A percentile compares a stretch with the other conserved stretches of the same genome.
Conservation (phyloP, 2,797 vertebrate genomes). For the Enteromius mattozi region DNA sequence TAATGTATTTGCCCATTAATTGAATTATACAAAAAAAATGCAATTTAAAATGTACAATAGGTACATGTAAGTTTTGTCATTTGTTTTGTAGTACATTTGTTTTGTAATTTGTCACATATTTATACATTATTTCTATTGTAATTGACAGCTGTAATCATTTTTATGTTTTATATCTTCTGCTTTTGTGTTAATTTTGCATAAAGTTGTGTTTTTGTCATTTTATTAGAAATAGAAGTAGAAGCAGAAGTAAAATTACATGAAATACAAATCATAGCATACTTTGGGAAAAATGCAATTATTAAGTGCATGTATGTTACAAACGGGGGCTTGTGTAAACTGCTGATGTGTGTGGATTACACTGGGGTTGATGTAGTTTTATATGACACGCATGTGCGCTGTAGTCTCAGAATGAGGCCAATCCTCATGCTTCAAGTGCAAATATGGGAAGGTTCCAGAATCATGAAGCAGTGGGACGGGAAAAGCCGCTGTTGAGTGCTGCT, state of each 20-base stretch:
- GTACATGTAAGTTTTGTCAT: background rate
- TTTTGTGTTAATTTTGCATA: background rate
- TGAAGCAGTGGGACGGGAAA: background rate
- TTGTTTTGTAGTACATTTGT: background rate
- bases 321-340: background rate
- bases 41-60: background rate
- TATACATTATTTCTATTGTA: background rate
- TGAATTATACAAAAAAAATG: background rate
- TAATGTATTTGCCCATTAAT: background rate
- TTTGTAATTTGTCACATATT: background rate
- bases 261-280: background rate
- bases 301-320: background rate
- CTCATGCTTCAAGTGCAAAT: background rate
- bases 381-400: background rate
- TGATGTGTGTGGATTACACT: background rate
- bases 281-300: background rate
- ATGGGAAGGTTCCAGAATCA: background rate
- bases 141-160: background rate
- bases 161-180: background rate
- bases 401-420: background rate
- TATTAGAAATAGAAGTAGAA: background rate
- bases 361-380: background rate
- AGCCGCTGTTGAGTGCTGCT: conserved; percentile 18
- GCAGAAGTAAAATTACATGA: background rate
- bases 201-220: background rate